These are phyloP conservation scores for Bhutanitis thaidina DNA, from an alignment of 2,888 invertebrate species.

Conservation along the genomic window DNA sequence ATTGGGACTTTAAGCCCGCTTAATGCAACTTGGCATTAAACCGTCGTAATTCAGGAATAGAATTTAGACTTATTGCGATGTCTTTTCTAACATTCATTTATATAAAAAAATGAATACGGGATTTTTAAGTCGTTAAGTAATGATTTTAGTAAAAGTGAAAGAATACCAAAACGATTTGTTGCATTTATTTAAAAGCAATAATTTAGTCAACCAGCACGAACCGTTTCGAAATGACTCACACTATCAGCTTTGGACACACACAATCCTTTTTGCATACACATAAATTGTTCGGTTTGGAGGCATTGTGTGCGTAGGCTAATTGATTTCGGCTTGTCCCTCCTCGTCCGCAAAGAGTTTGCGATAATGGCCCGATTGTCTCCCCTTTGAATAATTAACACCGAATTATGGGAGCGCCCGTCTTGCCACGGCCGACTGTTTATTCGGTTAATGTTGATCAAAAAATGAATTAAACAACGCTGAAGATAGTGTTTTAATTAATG, in stretches of 20 bases:
- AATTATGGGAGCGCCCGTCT: constrained; percentile 44
- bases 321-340: constrained; percentile 51
- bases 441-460: constrained; percentile 57
- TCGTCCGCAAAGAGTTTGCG: constrained; percentile 34
- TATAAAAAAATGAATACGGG: constrained; percentile 3
- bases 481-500: constrained; percentile 31
- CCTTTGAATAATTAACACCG: constrained; percentile 63
- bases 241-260: constrained; percentile 41
- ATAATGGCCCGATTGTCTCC: constrained; percentile 45
- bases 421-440: constrained; percentile 41
- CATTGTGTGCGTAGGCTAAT: constrained; percentile 58
- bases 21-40: constrained; percentile 17
- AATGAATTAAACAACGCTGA: constrained; percentile 31
- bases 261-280: constrained; percentile 45
- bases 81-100: constrained; percentile 13
- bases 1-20: constrained; percentile 15
- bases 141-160: no score
- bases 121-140: not conserved
- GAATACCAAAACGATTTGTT: no score
- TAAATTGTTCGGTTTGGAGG: constrained; percentile 42
- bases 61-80: constrained; percentile 15
- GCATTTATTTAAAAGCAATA: no score
- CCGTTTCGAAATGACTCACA: constrained; percentile 12
- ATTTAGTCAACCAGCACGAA: no score
- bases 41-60: constrained; percentile 13